Conservation (phyloP, 2,113 vertebrate species). For the Alectura lathami region DNA sequence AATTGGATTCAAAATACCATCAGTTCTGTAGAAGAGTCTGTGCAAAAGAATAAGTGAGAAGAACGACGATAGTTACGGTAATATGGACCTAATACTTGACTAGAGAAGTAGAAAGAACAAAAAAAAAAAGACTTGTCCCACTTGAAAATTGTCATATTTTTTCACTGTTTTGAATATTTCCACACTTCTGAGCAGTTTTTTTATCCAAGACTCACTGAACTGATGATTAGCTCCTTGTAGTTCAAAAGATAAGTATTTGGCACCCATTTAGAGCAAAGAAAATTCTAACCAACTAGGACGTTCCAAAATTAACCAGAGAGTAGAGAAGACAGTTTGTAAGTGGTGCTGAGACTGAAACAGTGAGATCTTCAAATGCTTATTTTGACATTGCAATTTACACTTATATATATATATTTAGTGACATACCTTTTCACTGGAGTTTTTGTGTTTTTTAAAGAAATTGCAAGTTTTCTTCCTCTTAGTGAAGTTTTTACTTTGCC, state of each 20-base stretch:
- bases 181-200: neutral
- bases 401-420: neutral
- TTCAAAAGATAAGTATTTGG: neutral
- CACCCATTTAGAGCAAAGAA: neutral
- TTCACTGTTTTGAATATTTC: neutral
- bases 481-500: neutral
- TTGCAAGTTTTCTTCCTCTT: neutral
- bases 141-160: neutral
- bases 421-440: rapidly evolving
- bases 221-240: neutral
- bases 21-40: neutral
- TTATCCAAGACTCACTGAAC: neutral
- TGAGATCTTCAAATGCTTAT: neutral
- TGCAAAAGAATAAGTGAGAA: neutral
- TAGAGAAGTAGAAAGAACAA: neutral
- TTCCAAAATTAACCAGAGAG: slow-evolving; percentile 7
- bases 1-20: neutral
- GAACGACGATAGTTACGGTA: neutral
- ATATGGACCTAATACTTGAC: neutral
- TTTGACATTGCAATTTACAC: neutral
- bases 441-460: neutral
- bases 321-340: neutral
- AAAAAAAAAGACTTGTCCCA: neutral
- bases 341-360: neutral
- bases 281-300: neutral